phyloP scores from a whole-genome alignment of 2,888 invertebrate genomes.

The Hecatera dysodea region DNA sequence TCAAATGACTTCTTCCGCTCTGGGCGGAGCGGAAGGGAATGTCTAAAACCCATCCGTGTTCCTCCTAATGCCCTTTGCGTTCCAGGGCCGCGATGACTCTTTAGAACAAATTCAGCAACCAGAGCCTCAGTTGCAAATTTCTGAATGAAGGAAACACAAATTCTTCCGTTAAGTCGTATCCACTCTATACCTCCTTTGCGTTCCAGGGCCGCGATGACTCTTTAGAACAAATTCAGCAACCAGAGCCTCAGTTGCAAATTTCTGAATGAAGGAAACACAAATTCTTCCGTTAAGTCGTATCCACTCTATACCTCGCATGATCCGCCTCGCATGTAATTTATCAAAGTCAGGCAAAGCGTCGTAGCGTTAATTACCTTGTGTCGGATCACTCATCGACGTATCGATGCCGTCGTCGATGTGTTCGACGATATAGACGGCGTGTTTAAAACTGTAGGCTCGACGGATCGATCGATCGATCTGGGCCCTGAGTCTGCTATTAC shows the following conservation, averaged over 20 bases:
- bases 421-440: conserved; percentile 14
- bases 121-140: too few relatives aligned
- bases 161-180: conserved; percentile 33
- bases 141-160: background rate
- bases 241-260: too few relatives aligned
- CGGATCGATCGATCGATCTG: conserved; percentile 1
- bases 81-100: too few relatives aligned
- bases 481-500: too few relatives aligned
- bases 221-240: too few relatives aligned
- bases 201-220: too few relatives aligned
- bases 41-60: too few relatives aligned
- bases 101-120: too few relatives aligned
- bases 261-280: background rate
- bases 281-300: conserved; percentile 26
- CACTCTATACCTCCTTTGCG: conserved; percentile 37
- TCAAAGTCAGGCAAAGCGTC: conserved; percentile 71
- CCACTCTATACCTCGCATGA: conserved; percentile 33
- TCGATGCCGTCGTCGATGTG: conserved; percentile 10
- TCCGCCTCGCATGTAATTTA: conserved; percentile 67
- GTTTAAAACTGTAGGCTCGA: conserved; percentile 25
- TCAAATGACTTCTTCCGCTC: too few relatives aligned
- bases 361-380: conserved; percentile 72
- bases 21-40: too few relatives aligned
- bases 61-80: too few relatives aligned
- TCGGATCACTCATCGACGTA: conserved; percentile 61